Percentiles rank a stretch among this genome's conserved stretches.
phyloP scores from a whole-genome alignment of 2,113 vertebrate species.

The Erythrocebus patas region DNA sequence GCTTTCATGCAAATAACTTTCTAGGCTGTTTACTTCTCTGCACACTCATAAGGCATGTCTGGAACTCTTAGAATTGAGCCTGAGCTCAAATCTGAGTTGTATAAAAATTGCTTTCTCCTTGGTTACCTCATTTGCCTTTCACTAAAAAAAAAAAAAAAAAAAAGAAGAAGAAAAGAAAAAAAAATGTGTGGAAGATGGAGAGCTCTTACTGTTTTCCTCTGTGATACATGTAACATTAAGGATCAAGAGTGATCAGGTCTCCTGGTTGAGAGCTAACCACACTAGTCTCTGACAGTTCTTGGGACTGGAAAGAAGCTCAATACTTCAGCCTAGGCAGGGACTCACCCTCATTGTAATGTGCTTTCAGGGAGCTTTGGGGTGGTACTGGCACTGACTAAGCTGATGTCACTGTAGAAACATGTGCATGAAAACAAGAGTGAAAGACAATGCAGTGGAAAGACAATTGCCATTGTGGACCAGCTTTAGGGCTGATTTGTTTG shows the following conservation, averaged over 20 bases:
- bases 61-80: background rate
- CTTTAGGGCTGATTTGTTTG: background rate
- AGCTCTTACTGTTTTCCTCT: background rate
- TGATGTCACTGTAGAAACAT: background rate
- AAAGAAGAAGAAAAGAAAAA: rapidly evolving
- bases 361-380: background rate
- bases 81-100: background rate
- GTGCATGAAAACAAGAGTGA: background rate
- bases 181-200: background rate
- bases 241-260: background rate
- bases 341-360: background rate
- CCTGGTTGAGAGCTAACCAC: background rate
- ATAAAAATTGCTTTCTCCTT: background rate
- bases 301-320: background rate
- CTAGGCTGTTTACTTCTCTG: background rate
- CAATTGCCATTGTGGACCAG: background rate
- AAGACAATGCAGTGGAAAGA: background rate
- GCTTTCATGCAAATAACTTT: background rate
- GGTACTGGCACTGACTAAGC: background rate
- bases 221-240: background rate
- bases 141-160: background rate
- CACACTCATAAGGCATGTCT: background rate
- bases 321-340: background rate
- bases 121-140: background rate
- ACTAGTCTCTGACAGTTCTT: background rate